Conservation (phyloP, 2,888 invertebrate species). For the Lepidonotus clava region DNA sequence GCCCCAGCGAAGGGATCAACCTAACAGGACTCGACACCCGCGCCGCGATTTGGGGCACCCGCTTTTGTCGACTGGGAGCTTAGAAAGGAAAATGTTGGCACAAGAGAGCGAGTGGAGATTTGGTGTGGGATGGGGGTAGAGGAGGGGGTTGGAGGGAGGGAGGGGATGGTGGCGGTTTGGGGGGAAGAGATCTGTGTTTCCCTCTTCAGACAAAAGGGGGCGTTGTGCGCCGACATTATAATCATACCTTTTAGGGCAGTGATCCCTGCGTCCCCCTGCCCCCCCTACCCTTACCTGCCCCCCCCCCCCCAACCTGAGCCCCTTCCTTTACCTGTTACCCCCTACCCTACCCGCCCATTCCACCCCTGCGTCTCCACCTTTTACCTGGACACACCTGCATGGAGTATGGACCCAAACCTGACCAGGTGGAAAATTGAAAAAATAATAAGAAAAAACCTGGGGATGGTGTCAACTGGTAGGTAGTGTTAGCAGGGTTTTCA, state of each 20-base stretch:
- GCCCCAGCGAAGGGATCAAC: neutral
- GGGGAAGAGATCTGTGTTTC: too few species aligned
- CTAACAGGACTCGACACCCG: neutral
- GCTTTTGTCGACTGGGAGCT: neutral
- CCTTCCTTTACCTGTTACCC: too few species aligned
- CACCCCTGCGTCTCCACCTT: too few species aligned
- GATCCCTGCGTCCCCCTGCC: neutral
- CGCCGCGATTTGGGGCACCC: neutral
- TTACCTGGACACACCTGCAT: too few species aligned
- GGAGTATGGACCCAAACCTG: too few species aligned
- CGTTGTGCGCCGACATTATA: neutral
- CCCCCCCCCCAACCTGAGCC: too few species aligned
- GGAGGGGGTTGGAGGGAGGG: neutral
- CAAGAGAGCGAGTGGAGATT: neutral
- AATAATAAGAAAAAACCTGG: too few species aligned
- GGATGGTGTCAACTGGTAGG: too few species aligned
- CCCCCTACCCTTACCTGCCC: too few species aligned
- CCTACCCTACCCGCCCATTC: too few species aligned
- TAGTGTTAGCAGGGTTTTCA: too few species aligned
- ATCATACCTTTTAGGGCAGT: neutral
- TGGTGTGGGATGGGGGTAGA: neutral
- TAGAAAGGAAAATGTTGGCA: slow-evolving; percentile 18
- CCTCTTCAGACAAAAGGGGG: neutral
- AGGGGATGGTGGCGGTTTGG: neutral
- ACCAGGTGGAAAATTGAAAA: too few species aligned